Percentiles rank a stretch among this genome's conserved stretches.
These are phyloP conservation scores for Anableps anableps DNA, from an alignment of 2,797 vertebrate genomes.

Conservation along the genomic window DNA sequence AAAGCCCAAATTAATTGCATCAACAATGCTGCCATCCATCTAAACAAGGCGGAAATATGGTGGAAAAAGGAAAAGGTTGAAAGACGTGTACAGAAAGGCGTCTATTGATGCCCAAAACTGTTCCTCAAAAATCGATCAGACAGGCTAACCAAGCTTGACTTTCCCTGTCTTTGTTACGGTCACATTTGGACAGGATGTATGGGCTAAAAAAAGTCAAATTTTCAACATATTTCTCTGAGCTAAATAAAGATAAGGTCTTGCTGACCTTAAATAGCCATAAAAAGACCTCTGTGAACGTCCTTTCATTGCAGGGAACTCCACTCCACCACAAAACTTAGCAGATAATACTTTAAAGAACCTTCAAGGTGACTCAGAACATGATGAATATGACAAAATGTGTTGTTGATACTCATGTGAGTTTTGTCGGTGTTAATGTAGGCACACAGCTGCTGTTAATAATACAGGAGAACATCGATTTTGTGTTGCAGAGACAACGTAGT, in stretches of 20 bases:
- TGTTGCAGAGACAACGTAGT: not conserved
- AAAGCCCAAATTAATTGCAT: not conserved
- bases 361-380: not conserved
- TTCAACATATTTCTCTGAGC: not conserved
- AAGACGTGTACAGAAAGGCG: not conserved
- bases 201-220: not conserved
- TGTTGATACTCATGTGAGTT: not conserved
- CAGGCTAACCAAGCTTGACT: not conserved
- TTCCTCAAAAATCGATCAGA: not conserved
- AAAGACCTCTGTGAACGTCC: not conserved
- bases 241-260: slow-evolving; percentile 2
- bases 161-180: not conserved
- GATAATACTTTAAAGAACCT: not conserved
- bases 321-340: not conserved
- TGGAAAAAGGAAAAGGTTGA: not conserved
- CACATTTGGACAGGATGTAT: not conserved
- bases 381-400: not conserved
- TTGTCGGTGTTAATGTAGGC: not conserved
- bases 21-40: not conserved
- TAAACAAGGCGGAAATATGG: not conserved
- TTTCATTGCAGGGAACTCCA: not conserved
- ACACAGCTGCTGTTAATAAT: not conserved
- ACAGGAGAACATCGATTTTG: not conserved
- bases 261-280: slow-evolving; percentile 7
- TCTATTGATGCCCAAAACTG: not conserved